Conservation (phyloP, 2,888 invertebrate genomes). For the Sarcophaga subvicina region DNA sequence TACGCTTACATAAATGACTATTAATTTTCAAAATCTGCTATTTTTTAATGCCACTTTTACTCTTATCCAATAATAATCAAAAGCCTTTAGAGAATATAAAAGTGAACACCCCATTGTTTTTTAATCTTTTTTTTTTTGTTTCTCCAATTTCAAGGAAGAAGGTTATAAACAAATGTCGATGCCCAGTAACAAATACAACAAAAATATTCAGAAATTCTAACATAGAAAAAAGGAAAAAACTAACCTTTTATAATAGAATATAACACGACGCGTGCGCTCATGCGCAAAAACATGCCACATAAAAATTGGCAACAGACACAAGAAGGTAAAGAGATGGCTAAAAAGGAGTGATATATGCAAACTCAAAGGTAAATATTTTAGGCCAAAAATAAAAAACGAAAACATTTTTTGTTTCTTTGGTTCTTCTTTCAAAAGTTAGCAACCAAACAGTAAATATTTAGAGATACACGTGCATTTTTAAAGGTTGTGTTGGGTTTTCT, state of each 20-base stretch:
- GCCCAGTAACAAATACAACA: not conserved
- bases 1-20: not conserved
- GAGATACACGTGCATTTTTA: slow-evolving; percentile 58
- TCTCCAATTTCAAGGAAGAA: slow-evolving; percentile 45
- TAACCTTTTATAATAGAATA: slow-evolving; percentile 57
- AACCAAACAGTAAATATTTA: slow-evolving; percentile 42
- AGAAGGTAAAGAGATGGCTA: not conserved
- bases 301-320: slow-evolving; percentile 48
- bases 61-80: slow-evolving; percentile 38
- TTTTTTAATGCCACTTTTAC: not conserved
- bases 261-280: slow-evolving; percentile 67
- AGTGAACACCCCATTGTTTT: slow-evolving; percentile 51
- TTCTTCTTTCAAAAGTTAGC: not conserved
- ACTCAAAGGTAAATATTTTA: slow-evolving; percentile 53
- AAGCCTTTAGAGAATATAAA: slow-evolving; percentile 17
- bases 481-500: slow-evolving; percentile 10
- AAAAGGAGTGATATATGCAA: slow-evolving; percentile 54
- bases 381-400: slow-evolving; percentile 22
- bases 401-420: slow-evolving; percentile 12
- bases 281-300: slow-evolving; percentile 62
- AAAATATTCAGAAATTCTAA: slow-evolving; percentile 8
- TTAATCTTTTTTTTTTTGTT: slow-evolving; percentile 5
- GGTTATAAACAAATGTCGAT: slow-evolving; percentile 36
- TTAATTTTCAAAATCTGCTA: not conserved
- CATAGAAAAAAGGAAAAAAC: slow-evolving; percentile 21